Conservation (phyloP, 1,140 invertebrate genomes). For the Anastrepha obliqua region DNA sequence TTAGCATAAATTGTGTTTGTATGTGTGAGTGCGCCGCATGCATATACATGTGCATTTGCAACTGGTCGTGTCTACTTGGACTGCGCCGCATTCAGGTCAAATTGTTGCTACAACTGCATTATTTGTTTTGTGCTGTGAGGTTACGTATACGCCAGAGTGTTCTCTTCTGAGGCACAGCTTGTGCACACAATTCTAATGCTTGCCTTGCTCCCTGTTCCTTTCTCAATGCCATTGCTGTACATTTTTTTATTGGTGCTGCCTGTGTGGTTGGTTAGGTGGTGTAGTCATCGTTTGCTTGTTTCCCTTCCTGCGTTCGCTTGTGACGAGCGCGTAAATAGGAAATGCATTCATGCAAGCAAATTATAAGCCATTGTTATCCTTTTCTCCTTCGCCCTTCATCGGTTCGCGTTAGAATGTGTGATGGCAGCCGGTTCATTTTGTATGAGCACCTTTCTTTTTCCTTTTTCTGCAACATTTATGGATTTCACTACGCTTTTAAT, state of each 20-base stretch:
- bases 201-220: not conserved
- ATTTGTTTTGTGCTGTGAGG: not conserved
- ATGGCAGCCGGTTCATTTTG: not conserved
- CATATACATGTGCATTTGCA: not conserved
- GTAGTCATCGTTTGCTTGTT: no score
- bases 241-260: not conserved
- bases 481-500: not conserved
- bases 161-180: not conserved
- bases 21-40: not conserved
- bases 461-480: not conserved
- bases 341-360: conserved; percentile 42
- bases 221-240: not conserved
- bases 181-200: no score
- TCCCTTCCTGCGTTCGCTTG: not conserved
- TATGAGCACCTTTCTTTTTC: not conserved
- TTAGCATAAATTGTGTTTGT: not conserved
- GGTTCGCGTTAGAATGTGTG: not conserved
- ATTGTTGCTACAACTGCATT: not conserved
- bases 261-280: not conserved
- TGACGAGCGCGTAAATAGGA: conserved; percentile 22
- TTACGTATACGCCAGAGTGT: conserved; percentile 27
- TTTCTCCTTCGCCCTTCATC: not conserved
- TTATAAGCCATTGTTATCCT: conserved; percentile 52
- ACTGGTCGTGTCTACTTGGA: not conserved
- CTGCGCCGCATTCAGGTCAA: not conserved